Evolutionary conservation across 92 coral and sea anemone species (phyloP).

Genomic region (Actinostola sp.): DNA sequence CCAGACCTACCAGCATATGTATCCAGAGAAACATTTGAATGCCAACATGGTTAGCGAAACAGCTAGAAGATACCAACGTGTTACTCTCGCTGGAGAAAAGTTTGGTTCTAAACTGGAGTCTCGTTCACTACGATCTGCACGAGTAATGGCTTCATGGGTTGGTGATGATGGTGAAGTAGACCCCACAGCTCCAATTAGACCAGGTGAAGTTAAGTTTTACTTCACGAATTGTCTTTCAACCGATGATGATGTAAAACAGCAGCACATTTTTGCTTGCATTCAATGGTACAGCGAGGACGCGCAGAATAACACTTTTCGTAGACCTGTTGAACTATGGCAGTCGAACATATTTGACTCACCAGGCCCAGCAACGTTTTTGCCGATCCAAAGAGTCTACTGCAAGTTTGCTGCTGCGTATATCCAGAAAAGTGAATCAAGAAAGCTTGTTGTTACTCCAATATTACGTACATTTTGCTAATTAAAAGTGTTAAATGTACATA

Average conservation of each 20-base stretch:
- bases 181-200: slow-evolving; percentile 30
- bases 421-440: slow-evolving; percentile 12
- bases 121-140: slow-evolving; percentile 45
- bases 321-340: slow-evolving; percentile 51
- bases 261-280: slow-evolving; percentile 44
- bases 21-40: background rate
- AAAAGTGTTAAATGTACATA: too few species aligned
- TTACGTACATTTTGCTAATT: too few species aligned
- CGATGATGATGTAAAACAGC: slow-evolving; percentile 20
- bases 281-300: slow-evolving; percentile 44
- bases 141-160: slow-evolving; percentile 62
- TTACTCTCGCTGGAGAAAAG: slow-evolving; percentile 40
- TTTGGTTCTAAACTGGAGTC: slow-evolving; percentile 47
- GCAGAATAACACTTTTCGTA: slow-evolving; percentile 29
- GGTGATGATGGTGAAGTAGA: slow-evolving; percentile 43
- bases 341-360: slow-evolving; percentile 20
- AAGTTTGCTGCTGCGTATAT: slow-evolving; percentile 46
- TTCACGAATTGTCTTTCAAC: slow-evolving; percentile 20
- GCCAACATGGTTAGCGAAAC: slow-evolving; percentile 13
- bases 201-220: slow-evolving; percentile 44
- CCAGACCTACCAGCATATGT: slow-evolving; percentile 1
- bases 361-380: slow-evolving; percentile 51
- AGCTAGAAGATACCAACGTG: slow-evolving; percentile 13
- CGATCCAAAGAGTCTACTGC: slow-evolving; percentile 43
- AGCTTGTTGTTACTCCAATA: slow-evolving; percentile 41